phyloP scores from a whole-genome alignment of 2,113 vertebrate species.

The Numenius arquata region DNA sequence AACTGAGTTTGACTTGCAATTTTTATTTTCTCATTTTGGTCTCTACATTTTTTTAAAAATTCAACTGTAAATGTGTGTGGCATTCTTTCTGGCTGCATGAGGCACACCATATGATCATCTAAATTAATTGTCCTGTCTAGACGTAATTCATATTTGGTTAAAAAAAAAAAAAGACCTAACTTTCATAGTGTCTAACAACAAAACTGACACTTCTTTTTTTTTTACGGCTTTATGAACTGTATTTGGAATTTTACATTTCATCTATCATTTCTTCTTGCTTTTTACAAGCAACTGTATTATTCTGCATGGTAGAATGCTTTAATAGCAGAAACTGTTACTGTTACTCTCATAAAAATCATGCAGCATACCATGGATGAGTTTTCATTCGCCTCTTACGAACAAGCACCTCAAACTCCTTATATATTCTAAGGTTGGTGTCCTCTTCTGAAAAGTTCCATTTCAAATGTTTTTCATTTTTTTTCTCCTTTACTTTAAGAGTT shows the following conservation, averaged over 20 bases:
- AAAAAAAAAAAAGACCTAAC: background rate
- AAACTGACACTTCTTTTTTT: background rate
- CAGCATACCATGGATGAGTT: background rate
- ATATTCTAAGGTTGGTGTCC: background rate
- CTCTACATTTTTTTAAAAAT: conserved; percentile 22
- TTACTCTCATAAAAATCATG: background rate
- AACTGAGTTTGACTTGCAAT: conserved; percentile 21
- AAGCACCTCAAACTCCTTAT: background rate
- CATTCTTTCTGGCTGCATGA: background rate
- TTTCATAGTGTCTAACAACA: background rate
- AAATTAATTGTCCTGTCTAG: background rate
- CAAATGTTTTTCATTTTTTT: background rate
- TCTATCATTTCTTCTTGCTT: background rate
- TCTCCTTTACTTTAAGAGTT: background rate
- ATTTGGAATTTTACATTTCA: background rate
- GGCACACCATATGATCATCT: background rate
- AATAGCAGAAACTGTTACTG: background rate
- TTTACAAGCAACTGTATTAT: background rate
- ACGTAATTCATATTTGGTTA: background rate
- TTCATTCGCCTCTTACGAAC: background rate
- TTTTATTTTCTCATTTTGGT: conserved; percentile 48
- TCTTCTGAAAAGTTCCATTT: background rate
- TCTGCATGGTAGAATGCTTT: background rate
- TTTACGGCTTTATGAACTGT: background rate
- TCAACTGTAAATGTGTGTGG: background rate